Conservation (phyloP, 2,797 vertebrate species). For the Dallia pectoralis region DNA sequence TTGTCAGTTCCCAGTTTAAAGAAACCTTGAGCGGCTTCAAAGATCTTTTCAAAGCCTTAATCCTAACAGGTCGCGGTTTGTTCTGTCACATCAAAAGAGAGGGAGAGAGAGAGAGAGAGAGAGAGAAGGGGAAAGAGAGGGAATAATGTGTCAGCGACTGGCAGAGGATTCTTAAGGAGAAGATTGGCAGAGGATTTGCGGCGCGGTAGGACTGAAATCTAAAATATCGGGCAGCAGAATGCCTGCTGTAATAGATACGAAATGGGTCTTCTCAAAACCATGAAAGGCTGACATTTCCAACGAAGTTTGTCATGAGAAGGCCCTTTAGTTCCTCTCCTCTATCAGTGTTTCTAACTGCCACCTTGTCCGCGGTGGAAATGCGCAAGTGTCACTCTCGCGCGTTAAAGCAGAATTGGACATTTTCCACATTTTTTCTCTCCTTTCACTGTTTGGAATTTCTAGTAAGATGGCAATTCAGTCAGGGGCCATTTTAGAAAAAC, state of each 20-base stretch:
- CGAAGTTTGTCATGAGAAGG: conserved; percentile 81
- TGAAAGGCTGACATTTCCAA: conserved; percentile 84
- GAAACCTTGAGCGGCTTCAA: conserved; percentile 84
- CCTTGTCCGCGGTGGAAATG: conserved; percentile 78
- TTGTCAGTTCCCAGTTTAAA: conserved; percentile 85
- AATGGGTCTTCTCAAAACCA: conserved; percentile 83
- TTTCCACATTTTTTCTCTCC: conserved; percentile 53
- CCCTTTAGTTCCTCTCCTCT: conserved; percentile 79
- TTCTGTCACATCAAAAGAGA: conserved; percentile 85
- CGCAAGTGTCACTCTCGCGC: conserved; percentile 79
- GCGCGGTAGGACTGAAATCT: conserved; percentile 78
- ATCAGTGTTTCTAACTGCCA: conserved; percentile 80
- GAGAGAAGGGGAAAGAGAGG: conserved; percentile 70
- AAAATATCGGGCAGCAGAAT: conserved; percentile 82
- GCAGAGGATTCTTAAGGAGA: conserved; percentile 82
- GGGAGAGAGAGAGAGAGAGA: conserved; percentile 71
- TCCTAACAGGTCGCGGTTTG: conserved; percentile 87
- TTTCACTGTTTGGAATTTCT: conserved; percentile 65
- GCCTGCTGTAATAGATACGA: conserved; percentile 87
- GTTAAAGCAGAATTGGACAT: conserved; percentile 73
- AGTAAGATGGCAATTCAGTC: conserved; percentile 66
- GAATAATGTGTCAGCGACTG: conserved; percentile 74
- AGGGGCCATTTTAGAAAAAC: conserved; percentile 52
- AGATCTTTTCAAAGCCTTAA: conserved; percentile 88
- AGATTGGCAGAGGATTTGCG: conserved; percentile 88